phyloP scores from a whole-genome alignment of 2,113 vertebrate genomes.

The Albula goreensis region DNA sequence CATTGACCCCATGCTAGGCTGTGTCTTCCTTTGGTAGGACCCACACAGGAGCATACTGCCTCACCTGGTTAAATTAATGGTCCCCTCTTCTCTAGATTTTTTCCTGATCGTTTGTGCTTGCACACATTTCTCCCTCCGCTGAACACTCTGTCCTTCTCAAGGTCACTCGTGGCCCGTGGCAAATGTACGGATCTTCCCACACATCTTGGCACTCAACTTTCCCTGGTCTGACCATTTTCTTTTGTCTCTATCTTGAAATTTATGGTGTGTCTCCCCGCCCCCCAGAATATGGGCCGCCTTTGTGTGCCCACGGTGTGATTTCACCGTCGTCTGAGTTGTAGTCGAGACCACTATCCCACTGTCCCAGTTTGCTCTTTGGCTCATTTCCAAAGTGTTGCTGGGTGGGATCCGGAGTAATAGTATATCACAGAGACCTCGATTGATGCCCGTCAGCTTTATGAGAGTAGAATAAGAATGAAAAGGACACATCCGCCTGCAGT shows the following conservation, averaged over 20 bases:
- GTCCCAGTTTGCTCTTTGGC: neutral
- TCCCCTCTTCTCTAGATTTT: neutral
- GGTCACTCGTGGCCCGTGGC: neutral
- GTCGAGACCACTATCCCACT: neutral
- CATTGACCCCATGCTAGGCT: neutral
- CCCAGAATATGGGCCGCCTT: neutral
- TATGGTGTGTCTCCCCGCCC: neutral
- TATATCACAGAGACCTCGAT: neutral
- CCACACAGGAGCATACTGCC: neutral
- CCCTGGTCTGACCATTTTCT: neutral
- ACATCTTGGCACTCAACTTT: neutral
- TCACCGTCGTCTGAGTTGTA: neutral
- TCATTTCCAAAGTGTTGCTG: neutral
- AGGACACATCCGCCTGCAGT: neutral
- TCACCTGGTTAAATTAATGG: slow-evolving; percentile 11
- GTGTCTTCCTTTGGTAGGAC: neutral
- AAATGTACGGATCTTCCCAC: neutral
- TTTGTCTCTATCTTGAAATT: neutral
- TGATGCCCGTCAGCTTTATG: neutral
- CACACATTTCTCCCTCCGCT: neutral
- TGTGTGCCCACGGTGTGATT: neutral
- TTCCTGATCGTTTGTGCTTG: neutral
- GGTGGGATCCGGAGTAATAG: neutral
- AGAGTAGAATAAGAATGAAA: slow-evolving; percentile 10
- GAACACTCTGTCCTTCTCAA: neutral